Conservation (phyloP, 1,140 invertebrate genomes). For the Tetramorium alpestre region DNA sequence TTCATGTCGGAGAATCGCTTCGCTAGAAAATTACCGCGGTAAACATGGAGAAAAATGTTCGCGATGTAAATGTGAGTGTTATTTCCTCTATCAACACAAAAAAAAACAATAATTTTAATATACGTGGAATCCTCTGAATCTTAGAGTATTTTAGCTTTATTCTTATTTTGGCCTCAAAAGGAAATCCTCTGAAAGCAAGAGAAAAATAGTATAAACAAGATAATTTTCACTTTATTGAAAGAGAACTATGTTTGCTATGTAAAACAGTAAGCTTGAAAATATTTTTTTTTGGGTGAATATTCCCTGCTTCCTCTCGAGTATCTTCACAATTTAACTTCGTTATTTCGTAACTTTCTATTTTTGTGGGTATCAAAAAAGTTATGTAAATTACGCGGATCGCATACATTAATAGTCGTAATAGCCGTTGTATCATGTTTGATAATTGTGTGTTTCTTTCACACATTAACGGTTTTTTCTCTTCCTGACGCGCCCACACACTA, state of each 20-base stretch:
- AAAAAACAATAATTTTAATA: too few species aligned
- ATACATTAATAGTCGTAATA: background rate
- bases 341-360: background rate
- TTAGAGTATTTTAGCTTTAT: too few species aligned
- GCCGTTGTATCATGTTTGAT: background rate
- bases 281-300: background rate
- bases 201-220: too few species aligned
- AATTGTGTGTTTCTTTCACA: background rate
- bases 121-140: too few species aligned
- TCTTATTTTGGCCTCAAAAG: too few species aligned
- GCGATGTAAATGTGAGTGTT: background rate
- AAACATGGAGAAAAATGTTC: background rate
- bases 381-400: background rate
- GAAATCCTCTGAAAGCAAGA: too few species aligned
- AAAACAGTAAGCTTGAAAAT: too few species aligned
- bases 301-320: background rate
- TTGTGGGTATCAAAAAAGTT: background rate
- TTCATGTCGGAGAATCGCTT: conserved; percentile 8
- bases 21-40: background rate
- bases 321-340: too few species aligned
- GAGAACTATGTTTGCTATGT: too few species aligned
- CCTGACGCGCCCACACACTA: background rate
- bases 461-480: background rate
- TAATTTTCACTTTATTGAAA: too few species aligned
- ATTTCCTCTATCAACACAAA: background rate